Base-by-base conservation (phyloP, 2,888 invertebrate species). In the Ditula angustiorana region DNA sequence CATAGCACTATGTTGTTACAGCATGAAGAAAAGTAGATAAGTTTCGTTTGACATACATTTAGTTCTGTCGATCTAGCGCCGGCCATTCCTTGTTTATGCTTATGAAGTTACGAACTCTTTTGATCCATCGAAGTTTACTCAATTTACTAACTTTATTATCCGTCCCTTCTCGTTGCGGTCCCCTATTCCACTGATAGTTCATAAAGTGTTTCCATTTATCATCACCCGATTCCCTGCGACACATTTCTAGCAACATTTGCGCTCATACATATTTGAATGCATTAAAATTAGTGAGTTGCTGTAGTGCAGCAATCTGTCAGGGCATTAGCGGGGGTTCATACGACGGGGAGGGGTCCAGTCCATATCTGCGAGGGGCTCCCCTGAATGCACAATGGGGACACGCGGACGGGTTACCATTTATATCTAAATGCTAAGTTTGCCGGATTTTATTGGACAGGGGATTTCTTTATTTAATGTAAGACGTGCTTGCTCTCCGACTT, bases 251-350 rank as follows among this genome's bases (percentile, higher is more conserved):
- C 49, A 49, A 30, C 30, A 62, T 57, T 28, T 60, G 37, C 26
- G 52, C 44, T 41, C 52, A 60, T 60, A 7, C 37, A 37, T 37
- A 37, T 37, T 56, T 30, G 47, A 41, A 62, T 57, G 49, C 62
- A 62, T 62, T 62, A 62, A 62, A 62, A 57, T 50, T 49, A 57
- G 62, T 62, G 62, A 62, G 28, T 62, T 37, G 56, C 26, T 62
- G 56, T 50, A 57, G 62, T 62, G 37, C 23, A 41, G 62, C 62
- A 57, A 62, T 62, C 62, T 62, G 62, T 62, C 62, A 62, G 23
- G 49, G 56, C 56, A 62, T 49, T 30, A 49, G 30, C 30, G 49
- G 41, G 60, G 62, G 62, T 57, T 60, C 41, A 60, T 60, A 52
- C 52, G 41, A 60, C 60, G 30, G 30, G 41, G 21, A 62, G 49